Conservation (phyloP, 2,113 vertebrate species). For the Nothocercus julius region DNA sequence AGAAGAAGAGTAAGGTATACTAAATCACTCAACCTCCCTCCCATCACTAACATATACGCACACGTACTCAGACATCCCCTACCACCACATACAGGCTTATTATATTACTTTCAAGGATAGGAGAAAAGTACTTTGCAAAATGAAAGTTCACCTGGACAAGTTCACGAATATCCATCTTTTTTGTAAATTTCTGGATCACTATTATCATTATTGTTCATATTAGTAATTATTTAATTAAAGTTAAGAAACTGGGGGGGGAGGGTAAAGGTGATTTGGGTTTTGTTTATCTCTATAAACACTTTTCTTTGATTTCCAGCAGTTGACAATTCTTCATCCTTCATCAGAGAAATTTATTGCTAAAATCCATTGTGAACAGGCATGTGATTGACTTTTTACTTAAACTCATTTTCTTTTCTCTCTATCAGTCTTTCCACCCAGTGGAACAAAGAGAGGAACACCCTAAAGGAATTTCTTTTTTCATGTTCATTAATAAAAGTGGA, state of each 20-base stretch:
- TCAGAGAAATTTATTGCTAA: background rate
- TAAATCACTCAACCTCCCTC: background rate
- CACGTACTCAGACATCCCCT: too few relatives aligned
- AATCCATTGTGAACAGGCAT: background rate
- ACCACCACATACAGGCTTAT: accelerated
- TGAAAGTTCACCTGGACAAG: background rate
- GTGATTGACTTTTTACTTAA: background rate
- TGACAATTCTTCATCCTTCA: background rate
- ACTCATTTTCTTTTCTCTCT: background rate
- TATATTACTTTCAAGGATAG: accelerated
- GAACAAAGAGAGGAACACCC: background rate
- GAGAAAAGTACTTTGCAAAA: background rate
- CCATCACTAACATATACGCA: background rate
- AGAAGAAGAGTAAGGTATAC: background rate
- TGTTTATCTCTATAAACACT: background rate
- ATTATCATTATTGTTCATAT: background rate
- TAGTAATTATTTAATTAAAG: background rate
- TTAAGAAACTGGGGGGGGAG: background rate
- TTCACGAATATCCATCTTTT: background rate
- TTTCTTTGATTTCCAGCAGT: background rate
- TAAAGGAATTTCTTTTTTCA: background rate
- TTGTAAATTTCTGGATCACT: background rate
- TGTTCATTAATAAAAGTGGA: background rate
- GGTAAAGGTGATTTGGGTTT: background rate
- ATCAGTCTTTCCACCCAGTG: background rate